Evolutionary conservation across 2,888 invertebrate species (phyloP), one percentile per base, ranked within the genome.

Genomic region (Hipparchia semele): DNA sequence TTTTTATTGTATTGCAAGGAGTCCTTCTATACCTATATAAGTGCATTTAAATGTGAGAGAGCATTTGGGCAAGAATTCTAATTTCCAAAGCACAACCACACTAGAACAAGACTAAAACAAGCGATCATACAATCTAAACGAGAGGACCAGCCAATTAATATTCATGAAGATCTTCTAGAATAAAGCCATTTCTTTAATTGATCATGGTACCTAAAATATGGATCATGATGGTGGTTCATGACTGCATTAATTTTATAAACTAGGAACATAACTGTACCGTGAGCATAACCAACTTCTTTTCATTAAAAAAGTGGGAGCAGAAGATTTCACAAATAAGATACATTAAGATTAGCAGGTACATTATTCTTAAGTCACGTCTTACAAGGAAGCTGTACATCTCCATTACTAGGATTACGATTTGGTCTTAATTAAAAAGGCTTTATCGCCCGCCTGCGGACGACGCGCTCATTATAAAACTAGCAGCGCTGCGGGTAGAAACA

Each of bases 391-490:
- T 56, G 46, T 59, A 13, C n/a, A 60, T 68, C 60, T 71, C 53
- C 49, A 61, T 74, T 69, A 61, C 56, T 23, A 60, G 65, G 68
- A 71, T 74, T 72, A 62, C 64, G 61, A 68, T 56, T 69, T 53
- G 69, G 66, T 68, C 72, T 72, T 74, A 74, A 74, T 74, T 74
- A 74, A 76, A 73, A 73, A 71, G 71, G 61, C 72, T 74, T 69
- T 69, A 73, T 71, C 71, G 61, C 53, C 13, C 12, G 73, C 65
- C 69, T 73, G 76, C 56, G 58, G 61, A 9, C 69, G 73, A 73
- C 72, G 72, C 69, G 13, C 60, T 73, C 71, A 69, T 76, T 73
- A 76, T 66, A 68, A 74, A 70, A 65, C 61, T 33, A 51, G 39
- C 39, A 39, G 39, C 5, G 39, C 39, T 4, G 61, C 33, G 60